phyloP scores from a whole-genome alignment of 2,888 invertebrate species.

The Meghimatium bilineatum region DNA sequence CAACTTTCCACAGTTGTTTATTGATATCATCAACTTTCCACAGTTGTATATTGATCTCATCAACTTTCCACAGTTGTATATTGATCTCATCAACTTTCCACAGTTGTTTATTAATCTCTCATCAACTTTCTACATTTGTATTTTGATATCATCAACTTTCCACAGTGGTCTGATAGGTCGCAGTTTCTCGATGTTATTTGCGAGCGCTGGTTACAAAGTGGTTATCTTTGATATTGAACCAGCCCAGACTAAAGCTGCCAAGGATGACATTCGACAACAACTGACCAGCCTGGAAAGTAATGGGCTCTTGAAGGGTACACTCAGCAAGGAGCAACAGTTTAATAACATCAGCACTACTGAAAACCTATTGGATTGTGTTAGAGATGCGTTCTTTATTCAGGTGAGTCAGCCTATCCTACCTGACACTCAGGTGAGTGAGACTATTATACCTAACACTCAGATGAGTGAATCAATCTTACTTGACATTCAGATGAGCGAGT shows the following conservation, averaged over 20 bases:
- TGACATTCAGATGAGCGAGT: too few relatives aligned
- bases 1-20: too few relatives aligned
- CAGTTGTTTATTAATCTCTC: too few relatives aligned
- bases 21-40: too few relatives aligned
- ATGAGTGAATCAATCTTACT: too few relatives aligned
- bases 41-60: too few relatives aligned
- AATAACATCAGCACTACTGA: slow-evolving; percentile 86
- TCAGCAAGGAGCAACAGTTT: slow-evolving; percentile 86
- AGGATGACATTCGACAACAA: slow-evolving; percentile 86
- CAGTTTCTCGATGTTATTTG: slow-evolving; percentile 98
- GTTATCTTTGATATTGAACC: slow-evolving; percentile 84
- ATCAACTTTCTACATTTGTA: too few relatives aligned
- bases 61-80: too few relatives aligned
- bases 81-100: too few relatives aligned
- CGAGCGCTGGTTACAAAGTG: slow-evolving; percentile 91
- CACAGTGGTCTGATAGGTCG: slow-evolving; percentile 95
- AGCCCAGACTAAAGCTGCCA: slow-evolving; percentile 67
- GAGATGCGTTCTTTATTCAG: slow-evolving; percentile 85
- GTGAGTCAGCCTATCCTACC: slow-evolving; percentile 57
- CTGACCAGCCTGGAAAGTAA: slow-evolving; percentile 61
- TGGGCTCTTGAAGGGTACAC: slow-evolving; percentile 85
- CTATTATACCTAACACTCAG: too few relatives aligned
- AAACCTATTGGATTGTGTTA: slow-evolving; percentile 84
- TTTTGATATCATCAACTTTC: too few relatives aligned
- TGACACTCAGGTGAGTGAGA: too few relatives aligned